These are phyloP conservation scores for Drosophila ohnishii DNA, from an alignment of 1,140 invertebrate genomes.

Conservation along the genomic window DNA sequence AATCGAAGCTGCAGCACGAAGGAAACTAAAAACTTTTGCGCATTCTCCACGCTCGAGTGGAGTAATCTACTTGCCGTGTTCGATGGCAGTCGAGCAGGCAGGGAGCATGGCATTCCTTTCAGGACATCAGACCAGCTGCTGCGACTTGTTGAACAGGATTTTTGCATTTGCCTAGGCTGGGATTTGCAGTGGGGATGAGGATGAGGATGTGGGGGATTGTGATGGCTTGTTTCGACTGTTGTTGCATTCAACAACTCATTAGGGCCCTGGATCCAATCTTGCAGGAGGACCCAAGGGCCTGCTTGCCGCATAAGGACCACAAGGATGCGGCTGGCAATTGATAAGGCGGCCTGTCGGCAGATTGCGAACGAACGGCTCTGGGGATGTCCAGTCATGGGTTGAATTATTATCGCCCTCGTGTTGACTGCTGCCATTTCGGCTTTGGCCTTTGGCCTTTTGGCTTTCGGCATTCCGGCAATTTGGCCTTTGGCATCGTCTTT, in stretches of 20 bases:
- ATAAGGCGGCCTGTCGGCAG: slow-evolving; percentile 53
- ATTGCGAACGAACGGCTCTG: slow-evolving; percentile 52
- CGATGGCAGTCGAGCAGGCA: slow-evolving; percentile 8
- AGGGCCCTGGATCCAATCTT: slow-evolving; percentile 56
- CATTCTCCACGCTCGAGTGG: slow-evolving; percentile 23
- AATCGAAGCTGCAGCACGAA: slow-evolving; percentile 9
- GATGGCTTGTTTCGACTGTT: slow-evolving; percentile 11
- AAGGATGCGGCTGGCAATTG: slow-evolving; percentile 51
- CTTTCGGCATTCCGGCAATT: slow-evolving; percentile 22
- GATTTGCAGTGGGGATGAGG: not conserved
- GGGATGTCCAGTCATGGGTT: slow-evolving; percentile 52
- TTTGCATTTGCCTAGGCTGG: slow-evolving; percentile 52
- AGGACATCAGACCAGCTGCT: not conserved
- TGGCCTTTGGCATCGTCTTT: slow-evolving; percentile 46
- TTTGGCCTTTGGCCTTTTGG: slow-evolving; percentile 38
- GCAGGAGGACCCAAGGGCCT: not conserved
- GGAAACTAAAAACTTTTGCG: slow-evolving; percentile 17
- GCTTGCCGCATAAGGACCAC: slow-evolving; percentile 16
- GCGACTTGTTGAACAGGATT: slow-evolving; percentile 67
- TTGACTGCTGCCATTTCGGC: slow-evolving; percentile 52
- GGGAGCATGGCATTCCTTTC: slow-evolving; percentile 5
- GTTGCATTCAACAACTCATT: slow-evolving; percentile 71
- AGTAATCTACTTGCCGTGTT: slow-evolving; percentile 48
- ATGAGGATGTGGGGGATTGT: not conserved
- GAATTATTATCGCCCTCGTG: slow-evolving; percentile 78